Evolutionary conservation across 2,888 invertebrate species (phyloP).

Genomic region (Lepidocyrtoides sp.): DNA sequence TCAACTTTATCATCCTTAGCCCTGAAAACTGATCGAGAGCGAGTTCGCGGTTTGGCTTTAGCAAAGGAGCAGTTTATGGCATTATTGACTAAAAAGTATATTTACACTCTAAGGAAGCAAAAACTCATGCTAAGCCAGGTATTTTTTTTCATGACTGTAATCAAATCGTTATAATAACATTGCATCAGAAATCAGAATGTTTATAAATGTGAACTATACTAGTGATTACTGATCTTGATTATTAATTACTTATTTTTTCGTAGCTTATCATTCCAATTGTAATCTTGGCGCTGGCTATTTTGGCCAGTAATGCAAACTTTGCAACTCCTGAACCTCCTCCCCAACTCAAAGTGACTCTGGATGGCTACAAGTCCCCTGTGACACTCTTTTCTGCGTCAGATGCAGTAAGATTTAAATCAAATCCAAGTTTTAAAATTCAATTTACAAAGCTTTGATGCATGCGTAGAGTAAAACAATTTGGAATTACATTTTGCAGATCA

Average conservation of each 20-base stretch:
- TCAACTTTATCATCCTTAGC: too few relatives aligned
- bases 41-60: constrained; percentile 73
- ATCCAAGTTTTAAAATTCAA: too few relatives aligned
- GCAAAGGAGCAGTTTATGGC: constrained; percentile 82
- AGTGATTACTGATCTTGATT: too few relatives aligned
- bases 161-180: too few relatives aligned
- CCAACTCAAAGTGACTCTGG: constrained; percentile 70
- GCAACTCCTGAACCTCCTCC: constrained; percentile 34
- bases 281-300: constrained; percentile 76
- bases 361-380: constrained; percentile 77
- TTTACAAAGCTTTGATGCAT: too few relatives aligned
- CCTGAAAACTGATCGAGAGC: constrained; percentile 42
- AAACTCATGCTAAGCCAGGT: constrained; percentile 83
- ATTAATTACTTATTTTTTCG: too few relatives aligned
- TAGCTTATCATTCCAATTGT: too few relatives aligned
- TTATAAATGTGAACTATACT: neutral
- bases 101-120: constrained; percentile 83
- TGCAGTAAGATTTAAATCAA: constrained; percentile 3
- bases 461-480: too few relatives aligned
- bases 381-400: constrained; percentile 75
- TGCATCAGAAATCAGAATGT: neutral
- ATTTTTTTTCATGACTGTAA: too few relatives aligned
- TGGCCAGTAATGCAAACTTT: constrained; percentile 54
- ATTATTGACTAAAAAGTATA: constrained; percentile 80
- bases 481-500: too few relatives aligned